These are phyloP conservation scores for Eupithecia insigniata DNA, from an alignment of 2,888 invertebrate species.

Conservation along the genomic window DNA sequence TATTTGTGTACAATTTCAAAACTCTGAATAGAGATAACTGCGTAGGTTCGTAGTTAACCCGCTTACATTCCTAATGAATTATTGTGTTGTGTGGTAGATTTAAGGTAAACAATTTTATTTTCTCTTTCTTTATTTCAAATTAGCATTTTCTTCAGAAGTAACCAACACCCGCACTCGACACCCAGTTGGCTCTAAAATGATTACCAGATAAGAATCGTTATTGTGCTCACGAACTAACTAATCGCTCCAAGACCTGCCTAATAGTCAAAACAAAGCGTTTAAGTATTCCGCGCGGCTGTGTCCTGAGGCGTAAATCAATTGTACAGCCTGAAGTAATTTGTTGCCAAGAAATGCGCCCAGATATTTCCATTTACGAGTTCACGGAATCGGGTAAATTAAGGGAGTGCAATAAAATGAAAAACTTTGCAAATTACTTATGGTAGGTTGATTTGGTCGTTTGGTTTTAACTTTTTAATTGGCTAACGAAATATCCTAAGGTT, in stretches of 20 bases:
- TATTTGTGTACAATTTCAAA: too few species aligned
- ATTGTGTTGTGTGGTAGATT: too few species aligned
- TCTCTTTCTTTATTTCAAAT: too few species aligned
- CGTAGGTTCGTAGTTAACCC: too few species aligned
- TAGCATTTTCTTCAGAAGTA: neutral
- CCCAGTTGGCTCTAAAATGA: neutral
- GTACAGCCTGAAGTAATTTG: slow-evolving; percentile 6
- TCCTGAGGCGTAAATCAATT: slow-evolving; percentile 13
- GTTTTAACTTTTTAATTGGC: neutral
- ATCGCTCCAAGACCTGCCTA: slow-evolving; percentile 8
- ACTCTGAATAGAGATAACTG: too few species aligned
- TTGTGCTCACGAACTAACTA: slow-evolving; percentile 4
- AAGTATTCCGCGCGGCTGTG: slow-evolving; percentile 3
- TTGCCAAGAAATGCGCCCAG: slow-evolving; percentile 12
- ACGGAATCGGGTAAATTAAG: neutral
- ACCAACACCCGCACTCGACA: neutral
- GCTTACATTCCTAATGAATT: too few species aligned
- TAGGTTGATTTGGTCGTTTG: slow-evolving; percentile 1
- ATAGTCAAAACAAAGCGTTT: slow-evolving; percentile 11
- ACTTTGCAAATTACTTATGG: slow-evolving; percentile 1
- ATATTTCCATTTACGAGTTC: slow-evolving; percentile 15
- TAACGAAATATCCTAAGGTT: neutral
- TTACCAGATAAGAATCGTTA: neutral
- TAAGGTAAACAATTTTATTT: too few species aligned
- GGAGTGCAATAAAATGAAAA: slow-evolving; percentile 6